Evolutionary conservation across 2,113 vertebrate species (phyloP).

Genomic region (Leucosticte australis): DNA sequence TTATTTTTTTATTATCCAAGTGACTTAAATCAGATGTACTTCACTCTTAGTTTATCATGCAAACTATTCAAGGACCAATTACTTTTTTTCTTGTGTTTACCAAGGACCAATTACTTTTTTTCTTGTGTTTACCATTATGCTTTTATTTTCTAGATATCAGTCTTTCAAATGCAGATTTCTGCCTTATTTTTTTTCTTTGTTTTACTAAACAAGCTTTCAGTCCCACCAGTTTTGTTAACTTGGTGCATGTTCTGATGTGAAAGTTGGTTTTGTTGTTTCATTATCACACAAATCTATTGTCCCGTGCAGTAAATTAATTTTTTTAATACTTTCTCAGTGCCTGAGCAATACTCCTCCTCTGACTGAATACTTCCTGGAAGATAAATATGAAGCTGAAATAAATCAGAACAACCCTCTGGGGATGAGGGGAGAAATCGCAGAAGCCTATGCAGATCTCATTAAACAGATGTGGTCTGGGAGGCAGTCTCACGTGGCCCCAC

Average conservation of each 20-base stretch:
- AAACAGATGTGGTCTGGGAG: conserved; percentile 97
- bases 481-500: conserved; percentile 87
- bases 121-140: neutral
- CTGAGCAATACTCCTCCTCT: conserved; percentile 91
- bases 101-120: neutral
- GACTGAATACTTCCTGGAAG: conserved; percentile 93
- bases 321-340: conserved; percentile 77
- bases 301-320: neutral
- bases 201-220: neutral
- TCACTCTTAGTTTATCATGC: neutral
- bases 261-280: neutral
- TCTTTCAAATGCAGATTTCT: neutral
- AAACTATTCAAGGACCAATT: neutral
- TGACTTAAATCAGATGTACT: neutral
- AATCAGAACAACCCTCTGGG: conserved; percentile 94
- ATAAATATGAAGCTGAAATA: conserved; percentile 92
- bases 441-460: conserved; percentile 93
- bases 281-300: neutral
- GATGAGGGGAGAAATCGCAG: conserved; percentile 97
- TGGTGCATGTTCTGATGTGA: neutral
- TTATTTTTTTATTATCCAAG: neutral
- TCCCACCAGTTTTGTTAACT: neutral
- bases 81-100: neutral
- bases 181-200: neutral
- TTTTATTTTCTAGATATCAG: neutral